These are phyloP conservation scores for Yoshiicerus persimilis DNA, from an alignment of 1,140 invertebrate species.

Conservation along the genomic window DNA sequence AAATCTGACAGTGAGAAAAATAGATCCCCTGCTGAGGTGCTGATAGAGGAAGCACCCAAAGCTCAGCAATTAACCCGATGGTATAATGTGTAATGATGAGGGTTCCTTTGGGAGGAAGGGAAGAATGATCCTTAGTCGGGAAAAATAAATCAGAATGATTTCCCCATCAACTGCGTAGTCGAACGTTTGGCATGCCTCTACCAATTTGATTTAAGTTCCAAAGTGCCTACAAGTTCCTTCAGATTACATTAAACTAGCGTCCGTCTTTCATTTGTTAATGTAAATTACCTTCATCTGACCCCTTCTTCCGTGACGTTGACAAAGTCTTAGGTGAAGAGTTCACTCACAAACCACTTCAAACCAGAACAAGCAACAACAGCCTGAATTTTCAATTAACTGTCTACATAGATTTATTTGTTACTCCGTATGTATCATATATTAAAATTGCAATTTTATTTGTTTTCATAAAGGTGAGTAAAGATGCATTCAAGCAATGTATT, in stretches of 20 bases:
- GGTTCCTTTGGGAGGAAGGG: neutral
- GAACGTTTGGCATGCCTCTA: neutral
- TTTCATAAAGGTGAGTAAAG: neutral
- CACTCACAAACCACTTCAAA: neutral
- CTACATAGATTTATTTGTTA: neutral
- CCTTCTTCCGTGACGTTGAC: neutral
- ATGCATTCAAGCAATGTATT: too few species aligned
- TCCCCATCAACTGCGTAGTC: neutral
- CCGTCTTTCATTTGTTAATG: neutral
- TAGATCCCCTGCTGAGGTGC: constrained; percentile 2
- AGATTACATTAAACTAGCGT: neutral
- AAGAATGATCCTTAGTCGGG: neutral
- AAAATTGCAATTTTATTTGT: neutral
- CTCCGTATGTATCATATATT: too few species aligned
- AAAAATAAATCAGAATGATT: neutral
- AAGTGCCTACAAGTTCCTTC: neutral
- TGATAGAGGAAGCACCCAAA: constrained; percentile 17
- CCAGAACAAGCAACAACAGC: neutral
- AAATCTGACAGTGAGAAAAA: neutral
- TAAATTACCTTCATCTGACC: neutral
- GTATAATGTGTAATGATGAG: neutral
- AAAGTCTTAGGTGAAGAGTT: neutral
- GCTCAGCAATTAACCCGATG: neutral
- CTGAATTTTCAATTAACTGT: neutral
- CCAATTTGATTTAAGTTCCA: neutral